phyloP scores from a whole-genome alignment of 2,797 vertebrate genomes.

The Hypotaenidia philippensis region DNA sequence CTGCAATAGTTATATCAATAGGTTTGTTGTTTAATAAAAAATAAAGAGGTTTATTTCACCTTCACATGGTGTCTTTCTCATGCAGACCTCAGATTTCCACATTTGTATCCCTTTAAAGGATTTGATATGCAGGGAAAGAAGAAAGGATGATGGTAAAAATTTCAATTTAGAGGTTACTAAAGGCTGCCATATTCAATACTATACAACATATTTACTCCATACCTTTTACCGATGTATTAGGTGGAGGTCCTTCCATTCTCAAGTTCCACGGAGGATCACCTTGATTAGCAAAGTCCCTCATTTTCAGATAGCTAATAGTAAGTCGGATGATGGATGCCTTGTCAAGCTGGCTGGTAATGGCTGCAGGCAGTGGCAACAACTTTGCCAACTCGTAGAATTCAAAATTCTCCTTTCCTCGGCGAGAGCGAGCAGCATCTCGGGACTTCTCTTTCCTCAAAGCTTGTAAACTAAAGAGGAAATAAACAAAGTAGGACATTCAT shows the following conservation, averaged over 20 bases:
- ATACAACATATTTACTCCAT: conserved; percentile 58
- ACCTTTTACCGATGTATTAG: conserved; percentile 99
- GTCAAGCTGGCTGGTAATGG: conserved; percentile 98
- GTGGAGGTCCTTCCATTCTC: conserved; percentile 94
- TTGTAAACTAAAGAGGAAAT: conserved; percentile 90
- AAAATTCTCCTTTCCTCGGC: conserved; percentile 97
- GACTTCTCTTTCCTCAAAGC: conserved; percentile 98
- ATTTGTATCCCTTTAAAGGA: conserved; percentile 87
- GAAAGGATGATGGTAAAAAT: conserved; percentile 82
- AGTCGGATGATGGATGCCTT: conserved; percentile 98
- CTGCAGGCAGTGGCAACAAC: conserved; percentile 95
- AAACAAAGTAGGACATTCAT: conserved; percentile 38
- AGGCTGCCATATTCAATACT: conserved; percentile 53
- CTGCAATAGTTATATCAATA: conserved; percentile 39
- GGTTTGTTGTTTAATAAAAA: conserved; percentile 54
- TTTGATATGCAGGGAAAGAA: conserved; percentile 87
- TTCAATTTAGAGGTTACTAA: conserved; percentile 64
- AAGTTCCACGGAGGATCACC: conserved; percentile 98
- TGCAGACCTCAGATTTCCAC: conserved; percentile 87
- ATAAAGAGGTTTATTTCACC: conserved; percentile 83
- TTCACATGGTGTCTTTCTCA: conserved; percentile 86
- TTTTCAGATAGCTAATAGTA: conserved; percentile 99
- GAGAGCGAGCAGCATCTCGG: conserved; percentile 94
- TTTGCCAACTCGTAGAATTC: conserved; percentile 99
- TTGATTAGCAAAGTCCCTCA: conserved; percentile 98